Base-by-base conservation (phyloP, 2,113 vertebrate species). In the Mandrillus leucophaeus region DNA sequence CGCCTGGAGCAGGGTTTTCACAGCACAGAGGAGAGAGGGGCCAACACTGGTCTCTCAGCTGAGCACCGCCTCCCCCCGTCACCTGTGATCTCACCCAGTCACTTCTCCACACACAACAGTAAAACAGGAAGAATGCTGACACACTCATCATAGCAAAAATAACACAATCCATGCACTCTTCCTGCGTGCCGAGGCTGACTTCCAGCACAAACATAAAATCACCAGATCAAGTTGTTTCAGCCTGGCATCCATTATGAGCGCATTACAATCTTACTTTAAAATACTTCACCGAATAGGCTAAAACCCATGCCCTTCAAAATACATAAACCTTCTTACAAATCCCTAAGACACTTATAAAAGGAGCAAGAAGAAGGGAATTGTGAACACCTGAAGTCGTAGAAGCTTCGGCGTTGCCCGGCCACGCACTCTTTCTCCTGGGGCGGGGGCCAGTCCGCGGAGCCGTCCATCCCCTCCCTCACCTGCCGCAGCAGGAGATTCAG, bases 391-490 rank as follows among this genome's bases (percentile, higher is more conserved):
- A 38, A 99, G 99, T 66, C 99, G 98, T 52, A 66, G 13, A 40
- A 25, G 14, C 30, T 17, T 68, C 64, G 27, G 99, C 0, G 99
- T 99, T 13, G 99, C 99, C 52, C 99, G 16, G 99, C 99, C 99
- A 99, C 99, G 95, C 99, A 99, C 95, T 99, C 99, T 94, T 99
- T 99, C 97, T 99, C 99, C 97, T 99, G 99, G 38, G 38, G 38
- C 38, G 38, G 38, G 38, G 38, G 38, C 38, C 38, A 38, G 38
- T 38, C 38, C 38, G 0, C 99, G 48, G 99, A 99, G 92, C 99
- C 99, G 43, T 99, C 99, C 99, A 99, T 99, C 38, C 99, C 99
- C 97, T 99, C 99, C 43, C 99, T 99, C 94, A 99, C 99, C 98
- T 99, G 99, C 48, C 99, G 99, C 73, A 99, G 98, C 6, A 99